Evolutionary conservation across 2,888 invertebrate species (phyloP).

Genomic region (Phoenoteleia sp.): DNA sequence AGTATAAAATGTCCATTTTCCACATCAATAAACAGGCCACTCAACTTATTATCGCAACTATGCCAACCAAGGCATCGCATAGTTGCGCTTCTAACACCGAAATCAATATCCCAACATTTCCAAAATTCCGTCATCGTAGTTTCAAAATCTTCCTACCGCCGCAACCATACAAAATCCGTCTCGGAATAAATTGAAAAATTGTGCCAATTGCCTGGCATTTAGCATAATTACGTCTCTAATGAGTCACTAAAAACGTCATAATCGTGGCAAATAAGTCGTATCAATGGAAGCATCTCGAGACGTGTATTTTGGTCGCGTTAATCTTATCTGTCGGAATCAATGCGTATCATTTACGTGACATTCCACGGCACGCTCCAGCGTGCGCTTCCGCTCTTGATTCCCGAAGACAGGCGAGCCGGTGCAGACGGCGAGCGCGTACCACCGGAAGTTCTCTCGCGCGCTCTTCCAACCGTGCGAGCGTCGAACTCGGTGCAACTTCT

Average conservation of each 20-base stretch:
- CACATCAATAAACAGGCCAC: no score
- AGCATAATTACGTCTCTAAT: slow-evolving; percentile 35
- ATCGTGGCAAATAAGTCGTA: slow-evolving; percentile 34
- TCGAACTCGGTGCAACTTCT: slow-evolving; percentile 77
- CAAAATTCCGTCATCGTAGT: no score
- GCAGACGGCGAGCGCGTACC: slow-evolving; percentile 67
- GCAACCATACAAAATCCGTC: background rate
- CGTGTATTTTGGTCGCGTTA: slow-evolving; percentile 40
- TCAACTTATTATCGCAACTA: no score
- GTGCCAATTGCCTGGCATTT: background rate
- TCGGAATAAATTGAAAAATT: background rate
- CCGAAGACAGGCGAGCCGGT: slow-evolving; percentile 68
- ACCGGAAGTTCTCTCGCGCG: slow-evolving; percentile 82
- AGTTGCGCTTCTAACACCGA: no score
- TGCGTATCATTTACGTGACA: slow-evolving; percentile 66
- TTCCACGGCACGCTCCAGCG: slow-evolving; percentile 72
- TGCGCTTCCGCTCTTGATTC: slow-evolving; percentile 80
- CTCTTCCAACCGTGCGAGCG: slow-evolving; percentile 80
- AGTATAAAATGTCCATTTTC: no score
- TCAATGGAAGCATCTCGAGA: slow-evolving; percentile 1
- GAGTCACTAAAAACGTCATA: slow-evolving; percentile 48
- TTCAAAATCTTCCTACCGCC: no score
- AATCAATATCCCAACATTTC: no score
- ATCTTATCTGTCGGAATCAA: slow-evolving; percentile 60
- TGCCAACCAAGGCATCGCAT: no score